phyloP scores from a whole-genome alignment of 2,113 vertebrate genomes.

The Paratilapia polleni region DNA sequence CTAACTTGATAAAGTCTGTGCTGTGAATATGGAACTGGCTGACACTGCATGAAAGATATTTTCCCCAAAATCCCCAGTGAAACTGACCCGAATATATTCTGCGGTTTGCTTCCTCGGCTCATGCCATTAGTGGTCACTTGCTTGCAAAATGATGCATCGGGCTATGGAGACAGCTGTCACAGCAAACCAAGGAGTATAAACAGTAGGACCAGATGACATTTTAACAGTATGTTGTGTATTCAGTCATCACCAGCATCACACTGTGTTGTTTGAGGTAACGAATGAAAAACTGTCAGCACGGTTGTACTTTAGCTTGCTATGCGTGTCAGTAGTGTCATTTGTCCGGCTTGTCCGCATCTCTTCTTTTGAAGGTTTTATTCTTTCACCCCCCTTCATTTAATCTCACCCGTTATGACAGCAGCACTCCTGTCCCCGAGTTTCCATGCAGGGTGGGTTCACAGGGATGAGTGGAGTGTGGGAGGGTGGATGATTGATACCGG shows the following conservation, averaged over 20 bases:
- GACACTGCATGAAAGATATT: neutral
- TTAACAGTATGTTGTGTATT: slow-evolving; percentile 20
- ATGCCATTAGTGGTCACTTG: slow-evolving; percentile 7
- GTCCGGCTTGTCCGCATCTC: slow-evolving; percentile 24
- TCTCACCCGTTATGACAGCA: slow-evolving; percentile 45
- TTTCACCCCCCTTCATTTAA: slow-evolving; percentile 65
- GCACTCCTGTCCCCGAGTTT: slow-evolving; percentile 37
- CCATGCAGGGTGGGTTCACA: slow-evolving; percentile 41
- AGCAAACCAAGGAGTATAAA: slow-evolving; percentile 42
- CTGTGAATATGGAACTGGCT: slow-evolving; percentile 35
- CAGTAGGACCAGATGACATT: slow-evolving; percentile 11
- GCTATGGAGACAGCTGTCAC: slow-evolving; percentile 58
- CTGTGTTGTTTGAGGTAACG: slow-evolving; percentile 31
- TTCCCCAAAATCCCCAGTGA: neutral
- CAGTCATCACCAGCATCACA: slow-evolving; percentile 7
- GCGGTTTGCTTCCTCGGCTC: slow-evolving; percentile 20
- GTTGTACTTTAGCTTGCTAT: slow-evolving; percentile 29
- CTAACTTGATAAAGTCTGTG: slow-evolving; percentile 25
- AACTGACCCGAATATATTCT: slow-evolving; percentile 8
- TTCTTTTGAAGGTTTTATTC: slow-evolving; percentile 68
- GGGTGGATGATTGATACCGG: slow-evolving; percentile 70
- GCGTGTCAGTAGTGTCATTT: slow-evolving; percentile 33
- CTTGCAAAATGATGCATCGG: slow-evolving; percentile 38
- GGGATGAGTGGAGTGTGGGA: slow-evolving; percentile 52
- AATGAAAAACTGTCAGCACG: slow-evolving; percentile 43